A percentile compares a stretch with the other conserved stretches of the same genome.
phyloP scores from a whole-genome alignment of 2,888 invertebrate species.

The Eupithecia subumbrata region DNA sequence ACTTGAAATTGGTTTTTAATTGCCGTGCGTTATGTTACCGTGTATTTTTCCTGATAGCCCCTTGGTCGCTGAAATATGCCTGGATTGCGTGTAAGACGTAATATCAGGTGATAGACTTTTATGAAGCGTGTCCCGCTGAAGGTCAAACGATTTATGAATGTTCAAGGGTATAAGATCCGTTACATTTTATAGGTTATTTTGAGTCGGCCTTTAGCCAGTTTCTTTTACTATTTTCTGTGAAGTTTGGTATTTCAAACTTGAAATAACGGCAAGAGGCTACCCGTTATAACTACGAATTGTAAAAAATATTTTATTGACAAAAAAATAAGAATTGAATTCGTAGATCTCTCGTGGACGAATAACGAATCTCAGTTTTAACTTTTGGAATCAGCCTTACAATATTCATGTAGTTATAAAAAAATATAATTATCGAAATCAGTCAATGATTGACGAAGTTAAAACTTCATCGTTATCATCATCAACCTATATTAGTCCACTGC shows the following conservation, averaged over 20 bases:
- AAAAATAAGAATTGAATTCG: neutral
- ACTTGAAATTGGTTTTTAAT: neutral
- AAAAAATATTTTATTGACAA: neutral
- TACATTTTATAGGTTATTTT: constrained; percentile 1
- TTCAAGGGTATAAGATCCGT: constrained; percentile 4
- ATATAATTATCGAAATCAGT: too few species aligned
- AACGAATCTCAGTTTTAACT: neutral
- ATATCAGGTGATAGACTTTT: constrained; percentile 17
- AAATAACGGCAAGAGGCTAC: neutral
- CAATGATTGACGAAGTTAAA: too few species aligned
- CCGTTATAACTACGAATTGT: neutral
- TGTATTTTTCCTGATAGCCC: neutral
- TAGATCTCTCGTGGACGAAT: neutral
- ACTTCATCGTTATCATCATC: too few species aligned
- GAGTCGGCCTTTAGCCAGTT: neutral
- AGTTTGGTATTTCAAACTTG: neutral
- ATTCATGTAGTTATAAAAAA: neutral
- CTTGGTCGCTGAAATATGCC: constrained; percentile 19
- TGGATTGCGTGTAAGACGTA: constrained; percentile 22
- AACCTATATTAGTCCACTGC: too few species aligned
- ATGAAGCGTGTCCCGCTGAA: neutral
- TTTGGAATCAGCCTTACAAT: neutral
- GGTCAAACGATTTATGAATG: constrained; percentile 14
- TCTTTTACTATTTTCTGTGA: neutral
- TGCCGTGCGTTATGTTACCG: neutral